Evolutionary conservation across 2,113 vertebrate genomes (phyloP).

Genomic region (Seriola rivoliana): DNA sequence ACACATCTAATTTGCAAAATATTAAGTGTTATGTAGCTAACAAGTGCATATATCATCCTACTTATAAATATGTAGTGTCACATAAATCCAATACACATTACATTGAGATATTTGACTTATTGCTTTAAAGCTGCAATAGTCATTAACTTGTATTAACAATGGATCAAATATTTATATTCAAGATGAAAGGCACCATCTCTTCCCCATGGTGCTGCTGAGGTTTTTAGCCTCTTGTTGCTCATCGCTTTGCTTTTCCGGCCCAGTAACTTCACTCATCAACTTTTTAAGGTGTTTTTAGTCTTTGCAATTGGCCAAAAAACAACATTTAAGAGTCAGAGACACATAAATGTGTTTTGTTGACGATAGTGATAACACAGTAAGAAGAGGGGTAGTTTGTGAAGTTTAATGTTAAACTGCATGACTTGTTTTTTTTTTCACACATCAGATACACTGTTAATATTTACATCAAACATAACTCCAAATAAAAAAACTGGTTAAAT

Average conservation of each 20-base stretch:
- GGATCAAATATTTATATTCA: no score
- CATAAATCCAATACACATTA: neutral
- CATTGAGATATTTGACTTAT: neutral
- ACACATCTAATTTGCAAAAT: neutral
- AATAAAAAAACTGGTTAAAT: conserved; percentile 64
- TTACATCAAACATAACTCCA: conserved; percentile 77
- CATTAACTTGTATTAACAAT: neutral
- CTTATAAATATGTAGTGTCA: neutral
- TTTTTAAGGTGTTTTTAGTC: no score
- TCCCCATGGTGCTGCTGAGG: no score
- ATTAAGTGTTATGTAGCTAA: neutral
- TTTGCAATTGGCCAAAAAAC: no score
- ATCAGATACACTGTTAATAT: conserved; percentile 81
- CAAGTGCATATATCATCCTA: neutral
- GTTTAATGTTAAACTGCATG: conserved; percentile 85
- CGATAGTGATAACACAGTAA: neutral
- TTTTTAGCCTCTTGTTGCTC: no score
- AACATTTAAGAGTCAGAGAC: no score
- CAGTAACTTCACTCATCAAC: no score
- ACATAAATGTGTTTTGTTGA: no score
- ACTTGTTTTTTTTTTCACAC: conserved; percentile 73
- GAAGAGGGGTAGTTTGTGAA: conserved; percentile 76
- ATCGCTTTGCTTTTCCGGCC: no score
- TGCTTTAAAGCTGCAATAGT: neutral
- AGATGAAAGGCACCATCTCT: no score